phyloP scores from a whole-genome alignment of 2,113 vertebrate species.

The rabbit (Oryctolagus cuniculus) region DNA sequence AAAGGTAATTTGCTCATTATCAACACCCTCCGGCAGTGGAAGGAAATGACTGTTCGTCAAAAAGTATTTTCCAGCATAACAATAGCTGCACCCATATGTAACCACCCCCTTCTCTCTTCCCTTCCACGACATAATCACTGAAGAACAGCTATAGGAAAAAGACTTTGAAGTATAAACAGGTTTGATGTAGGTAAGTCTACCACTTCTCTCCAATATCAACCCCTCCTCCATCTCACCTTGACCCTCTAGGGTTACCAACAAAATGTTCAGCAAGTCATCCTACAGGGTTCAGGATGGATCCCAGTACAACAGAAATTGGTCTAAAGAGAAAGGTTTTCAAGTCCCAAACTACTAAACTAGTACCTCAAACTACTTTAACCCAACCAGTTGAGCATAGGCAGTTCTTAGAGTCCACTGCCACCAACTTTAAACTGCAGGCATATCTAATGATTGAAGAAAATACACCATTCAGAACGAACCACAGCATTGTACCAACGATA shows the following conservation, averaged over 20 bases:
- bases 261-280: neutral
- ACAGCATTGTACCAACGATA: neutral
- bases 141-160: constrained; percentile 49
- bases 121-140: constrained; percentile 25
- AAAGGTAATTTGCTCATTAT: constrained; percentile 85
- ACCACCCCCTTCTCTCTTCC: constrained; percentile 71
- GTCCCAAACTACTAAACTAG: neutral
- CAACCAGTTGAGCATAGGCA: neutral
- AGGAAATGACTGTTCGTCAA: constrained; percentile 82
- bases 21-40: constrained; percentile 83
- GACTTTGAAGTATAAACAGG: neutral
- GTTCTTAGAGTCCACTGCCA: neutral
- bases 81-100: constrained; percentile 72
- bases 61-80: constrained; percentile 81
- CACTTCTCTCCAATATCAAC: neutral
- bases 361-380: constrained; percentile 5
- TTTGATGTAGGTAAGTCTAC: neutral
- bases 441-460: neutral
- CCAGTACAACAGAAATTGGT: neutral
- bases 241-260: neutral
- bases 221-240: constrained; percentile 36
- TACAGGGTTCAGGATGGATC: neutral
- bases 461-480: constrained; percentile 45
- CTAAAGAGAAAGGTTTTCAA: neutral
- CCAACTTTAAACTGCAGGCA: neutral